Evolutionary conservation across 2,888 invertebrate species (phyloP).

Genomic region (Litoditis marina): DNA sequence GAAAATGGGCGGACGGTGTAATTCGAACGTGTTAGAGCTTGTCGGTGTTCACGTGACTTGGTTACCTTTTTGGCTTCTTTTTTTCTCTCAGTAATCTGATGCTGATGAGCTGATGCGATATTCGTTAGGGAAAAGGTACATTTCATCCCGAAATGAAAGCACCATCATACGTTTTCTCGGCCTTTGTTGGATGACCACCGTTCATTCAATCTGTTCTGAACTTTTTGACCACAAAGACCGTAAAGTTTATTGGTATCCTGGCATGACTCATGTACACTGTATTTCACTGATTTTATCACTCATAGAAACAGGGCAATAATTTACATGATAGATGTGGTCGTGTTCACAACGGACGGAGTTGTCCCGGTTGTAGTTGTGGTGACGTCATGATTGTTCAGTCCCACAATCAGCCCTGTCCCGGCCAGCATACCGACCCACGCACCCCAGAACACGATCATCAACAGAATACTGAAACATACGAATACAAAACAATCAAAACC

Average conservation of each 20-base stretch:
- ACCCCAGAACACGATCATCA: conserved; percentile 35
- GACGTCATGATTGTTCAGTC: conserved; percentile 32
- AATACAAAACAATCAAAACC: no score
- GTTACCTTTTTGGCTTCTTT: no score
- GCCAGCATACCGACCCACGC: conserved; percentile 35
- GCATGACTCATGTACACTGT: no score
- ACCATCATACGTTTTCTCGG: background rate
- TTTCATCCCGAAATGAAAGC: background rate
- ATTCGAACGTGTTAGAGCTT: no score
- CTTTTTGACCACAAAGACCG: background rate
- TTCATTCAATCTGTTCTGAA: background rate
- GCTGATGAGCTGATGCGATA: background rate
- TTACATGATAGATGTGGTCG: no score
- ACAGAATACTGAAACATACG: no score
- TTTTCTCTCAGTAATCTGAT: no score
- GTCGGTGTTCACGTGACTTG: background rate
- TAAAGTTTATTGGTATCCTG: no score
- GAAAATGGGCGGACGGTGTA: no score
- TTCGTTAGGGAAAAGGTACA: background rate
- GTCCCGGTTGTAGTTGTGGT: conserved; percentile 20
- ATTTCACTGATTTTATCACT: no score
- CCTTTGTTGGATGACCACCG: background rate
- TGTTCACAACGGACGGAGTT: conserved; percentile 4
- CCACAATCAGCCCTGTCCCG: conserved; percentile 34
- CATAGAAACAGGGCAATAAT: no score